Evolutionary conservation across 2,888 invertebrate genomes (phyloP).

Genomic region (Syritta pipiens): DNA sequence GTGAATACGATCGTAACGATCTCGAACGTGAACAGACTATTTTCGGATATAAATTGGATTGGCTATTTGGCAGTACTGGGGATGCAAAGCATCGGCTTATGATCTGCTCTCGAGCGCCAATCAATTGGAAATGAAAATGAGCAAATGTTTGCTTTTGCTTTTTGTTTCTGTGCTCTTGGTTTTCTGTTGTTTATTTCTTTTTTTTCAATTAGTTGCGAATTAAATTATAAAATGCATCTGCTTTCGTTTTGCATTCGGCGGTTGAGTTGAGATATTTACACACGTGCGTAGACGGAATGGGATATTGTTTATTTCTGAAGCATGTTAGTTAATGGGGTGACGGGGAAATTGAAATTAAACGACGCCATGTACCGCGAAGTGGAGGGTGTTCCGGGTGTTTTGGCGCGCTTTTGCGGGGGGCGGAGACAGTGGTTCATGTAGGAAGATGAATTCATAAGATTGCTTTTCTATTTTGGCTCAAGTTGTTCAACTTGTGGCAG

Average conservation of each 20-base stretch:
- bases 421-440: too few species aligned
- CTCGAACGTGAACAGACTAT: constrained; percentile 62
- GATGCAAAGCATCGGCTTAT: constrained; percentile 30
- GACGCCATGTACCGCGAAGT: too few species aligned
- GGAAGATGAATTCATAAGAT: too few species aligned
- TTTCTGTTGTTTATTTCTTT: constrained; percentile 2
- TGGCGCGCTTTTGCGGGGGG: too few species aligned
- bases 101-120: constrained; percentile 46
- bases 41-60: constrained; percentile 54
- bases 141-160: constrained; percentile 7
- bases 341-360: too few species aligned
- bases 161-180: background rate
- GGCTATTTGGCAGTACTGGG: constrained; percentile 43
- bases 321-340: too few species aligned
- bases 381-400: too few species aligned
- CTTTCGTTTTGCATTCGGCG: constrained; percentile 3
- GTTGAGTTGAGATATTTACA: background rate
- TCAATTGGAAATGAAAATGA: constrained; percentile 46
- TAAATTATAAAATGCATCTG: constrained; percentile 37
- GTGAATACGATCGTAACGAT: too few species aligned
- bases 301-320: background rate
- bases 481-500: too few species aligned
- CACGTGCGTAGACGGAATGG: background rate
- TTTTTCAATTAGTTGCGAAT: constrained; percentile 52
- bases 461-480: too few species aligned